Conservation (phyloP, 2,113 vertebrate genomes). For the Phylloscopus trochiloides region DNA sequence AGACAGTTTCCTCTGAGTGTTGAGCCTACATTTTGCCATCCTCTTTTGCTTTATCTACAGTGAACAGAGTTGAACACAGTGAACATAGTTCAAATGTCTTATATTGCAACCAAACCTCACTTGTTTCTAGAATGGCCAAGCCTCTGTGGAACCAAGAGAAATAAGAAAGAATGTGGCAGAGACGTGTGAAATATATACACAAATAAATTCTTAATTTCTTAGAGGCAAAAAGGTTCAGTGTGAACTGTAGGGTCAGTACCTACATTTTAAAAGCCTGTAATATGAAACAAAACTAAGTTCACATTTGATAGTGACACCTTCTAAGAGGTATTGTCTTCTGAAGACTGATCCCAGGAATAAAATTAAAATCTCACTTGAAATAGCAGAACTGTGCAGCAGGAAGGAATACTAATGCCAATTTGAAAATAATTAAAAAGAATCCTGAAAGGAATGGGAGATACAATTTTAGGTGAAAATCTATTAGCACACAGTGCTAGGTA, state of each 20-base stretch:
- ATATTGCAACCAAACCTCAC: neutral
- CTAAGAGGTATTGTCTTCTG: neutral
- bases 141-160: neutral
- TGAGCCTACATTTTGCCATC: neutral
- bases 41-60: neutral
- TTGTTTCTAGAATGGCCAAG: neutral
- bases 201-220: neutral
- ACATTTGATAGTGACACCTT: neutral
- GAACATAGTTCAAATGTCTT: neutral
- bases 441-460: neutral
- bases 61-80: neutral
- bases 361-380: neutral
- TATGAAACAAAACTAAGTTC: neutral
- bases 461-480: neutral
- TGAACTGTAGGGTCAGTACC: neutral
- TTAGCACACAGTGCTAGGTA: neutral
- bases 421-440: neutral
- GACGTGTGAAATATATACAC: neutral
- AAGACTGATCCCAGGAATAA: neutral
- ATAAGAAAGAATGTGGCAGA: neutral
- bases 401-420: neutral
- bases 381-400: neutral
- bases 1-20: neutral
- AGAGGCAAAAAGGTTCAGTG: neutral
- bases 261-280: neutral